These are phyloP conservation scores for Diorhabda sublineata DNA, from an alignment of 1,140 invertebrate genomes.

Conservation along the genomic window DNA sequence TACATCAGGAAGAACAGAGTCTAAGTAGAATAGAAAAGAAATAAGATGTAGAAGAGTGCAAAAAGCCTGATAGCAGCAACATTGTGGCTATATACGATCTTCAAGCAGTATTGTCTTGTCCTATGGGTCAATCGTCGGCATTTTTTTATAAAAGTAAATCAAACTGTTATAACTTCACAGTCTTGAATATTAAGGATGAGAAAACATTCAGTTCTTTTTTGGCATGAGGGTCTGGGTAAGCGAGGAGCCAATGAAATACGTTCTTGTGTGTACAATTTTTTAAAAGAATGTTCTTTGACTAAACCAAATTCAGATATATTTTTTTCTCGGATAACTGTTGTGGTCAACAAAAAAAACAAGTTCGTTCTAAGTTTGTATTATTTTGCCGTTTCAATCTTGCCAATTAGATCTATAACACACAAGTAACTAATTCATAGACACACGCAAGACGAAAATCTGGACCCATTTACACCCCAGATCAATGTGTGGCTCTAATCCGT, in stretches of 20 bases:
- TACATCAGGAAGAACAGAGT: constrained; percentile 37
- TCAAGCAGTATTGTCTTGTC: constrained; percentile 34
- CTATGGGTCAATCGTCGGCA: constrained; percentile 9
- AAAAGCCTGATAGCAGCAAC: constrained; percentile 23
- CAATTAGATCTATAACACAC: constrained; percentile 42
- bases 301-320: no score
- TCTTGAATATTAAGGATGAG: constrained; percentile 30
- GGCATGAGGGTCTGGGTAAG: constrained; percentile 48
- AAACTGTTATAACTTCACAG: constrained; percentile 48
- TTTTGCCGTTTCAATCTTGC: constrained; percentile 35
- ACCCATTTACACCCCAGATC: constrained; percentile 39
- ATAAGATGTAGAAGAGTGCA: constrained; percentile 27
- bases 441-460: constrained; percentile 6
- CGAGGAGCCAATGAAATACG: constrained; percentile 33
- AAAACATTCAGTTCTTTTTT: constrained; percentile 45
- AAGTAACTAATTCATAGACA: constrained; percentile 17
- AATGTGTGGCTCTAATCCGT: constrained; percentile 29
- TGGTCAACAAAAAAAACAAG: no score
- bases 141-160: constrained; percentile 44
- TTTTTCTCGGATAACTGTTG: no score
- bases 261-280: no score
- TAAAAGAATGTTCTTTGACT: no score
- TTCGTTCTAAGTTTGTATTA: no score
- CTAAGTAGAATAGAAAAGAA: constrained; percentile 29
- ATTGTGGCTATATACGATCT: constrained; percentile 31